Percentiles rank a stretch among this genome's conserved stretches.
These are phyloP conservation scores for Cantharis rufa DNA, from an alignment of 2,888 invertebrate species.

Conservation along the genomic window DNA sequence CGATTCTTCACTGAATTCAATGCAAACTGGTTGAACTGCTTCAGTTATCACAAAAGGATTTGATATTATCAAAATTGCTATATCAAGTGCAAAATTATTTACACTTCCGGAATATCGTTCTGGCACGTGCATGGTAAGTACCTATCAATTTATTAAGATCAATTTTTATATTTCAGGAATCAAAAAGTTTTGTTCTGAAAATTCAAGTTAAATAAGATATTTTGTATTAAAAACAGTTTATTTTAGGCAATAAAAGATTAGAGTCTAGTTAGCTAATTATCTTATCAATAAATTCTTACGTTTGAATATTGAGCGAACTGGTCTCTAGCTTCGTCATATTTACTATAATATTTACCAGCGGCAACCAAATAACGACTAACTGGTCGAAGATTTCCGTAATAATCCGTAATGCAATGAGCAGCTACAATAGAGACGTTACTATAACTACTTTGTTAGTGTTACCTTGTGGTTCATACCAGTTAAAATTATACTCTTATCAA, in stretches of 20 bases:
- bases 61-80: conserved; percentile 46
- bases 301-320: not conserved
- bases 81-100: conserved; percentile 36
- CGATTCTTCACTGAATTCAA: conserved; percentile 35
- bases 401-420: not conserved
- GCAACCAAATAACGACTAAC: conserved; percentile 33
- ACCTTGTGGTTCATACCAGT: not conserved
- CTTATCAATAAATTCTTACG: not conserved
- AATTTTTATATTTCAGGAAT: too few species aligned
- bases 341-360: conserved; percentile 45
- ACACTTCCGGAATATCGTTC: too few species aligned
- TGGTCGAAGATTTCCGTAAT: conserved; percentile 14
- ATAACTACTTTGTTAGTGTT: too few species aligned
- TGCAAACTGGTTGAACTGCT: conserved; percentile 50
- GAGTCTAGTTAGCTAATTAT: too few species aligned
- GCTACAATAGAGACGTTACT: not conserved
- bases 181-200: too few species aligned
- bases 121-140: too few species aligned
- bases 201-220: too few species aligned
- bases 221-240: too few species aligned
- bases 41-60: conserved; percentile 41
- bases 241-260: too few species aligned
- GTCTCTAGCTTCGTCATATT: conserved; percentile 39
- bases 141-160: too few species aligned
- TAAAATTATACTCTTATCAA: not conserved